Evolutionary conservation across 1,140 invertebrate genomes (phyloP).

Genomic region (Drosophila elegans): DNA sequence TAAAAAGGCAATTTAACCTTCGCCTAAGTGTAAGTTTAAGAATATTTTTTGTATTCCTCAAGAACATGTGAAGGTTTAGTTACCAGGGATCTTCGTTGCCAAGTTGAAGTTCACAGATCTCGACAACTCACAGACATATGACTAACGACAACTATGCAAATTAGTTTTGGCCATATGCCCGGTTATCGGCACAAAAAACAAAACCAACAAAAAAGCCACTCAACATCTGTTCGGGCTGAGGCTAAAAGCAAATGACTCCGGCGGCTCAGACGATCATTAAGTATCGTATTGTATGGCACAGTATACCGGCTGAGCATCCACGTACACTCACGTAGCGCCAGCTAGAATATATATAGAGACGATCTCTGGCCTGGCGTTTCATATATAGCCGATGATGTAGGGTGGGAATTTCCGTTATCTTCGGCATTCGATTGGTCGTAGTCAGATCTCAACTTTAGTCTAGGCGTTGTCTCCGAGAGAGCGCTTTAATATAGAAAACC

Average conservation of each 20-base stretch:
- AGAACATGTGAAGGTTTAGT: conserved; percentile 1
- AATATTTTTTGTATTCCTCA: background rate
- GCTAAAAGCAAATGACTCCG: conserved; percentile 17
- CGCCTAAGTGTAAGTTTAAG: background rate
- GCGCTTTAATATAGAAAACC: background rate
- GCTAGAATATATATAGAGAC: conserved; percentile 31
- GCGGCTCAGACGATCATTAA: conserved; percentile 7
- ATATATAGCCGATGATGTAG: conserved; percentile 75
- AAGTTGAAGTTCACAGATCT: conserved; percentile 46
- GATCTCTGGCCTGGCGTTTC: conserved; percentile 38
- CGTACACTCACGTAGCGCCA: conserved; percentile 4
- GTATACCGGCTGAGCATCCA: conserved; percentile 9
- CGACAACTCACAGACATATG: conserved; percentile 45
- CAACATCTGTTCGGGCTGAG: conserved; percentile 36
- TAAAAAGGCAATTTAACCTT: too few species aligned
- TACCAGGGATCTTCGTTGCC: conserved; percentile 6
- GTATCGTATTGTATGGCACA: conserved; percentile 17
- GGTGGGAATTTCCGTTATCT: conserved; percentile 76
- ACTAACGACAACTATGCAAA: conserved; percentile 48
- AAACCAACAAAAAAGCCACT: conserved; percentile 7
- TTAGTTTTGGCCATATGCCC: conserved; percentile 48
- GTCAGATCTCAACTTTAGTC: conserved; percentile 16
- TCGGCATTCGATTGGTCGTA: conserved; percentile 53
- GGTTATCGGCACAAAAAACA: conserved; percentile 36
- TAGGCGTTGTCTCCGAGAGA: conserved; percentile 40